A percentile compares a stretch with the other conserved stretches of the same genome.
phyloP scores from a whole-genome alignment of 2,888 invertebrate species.

The Caenorhabditis virilis region DNA sequence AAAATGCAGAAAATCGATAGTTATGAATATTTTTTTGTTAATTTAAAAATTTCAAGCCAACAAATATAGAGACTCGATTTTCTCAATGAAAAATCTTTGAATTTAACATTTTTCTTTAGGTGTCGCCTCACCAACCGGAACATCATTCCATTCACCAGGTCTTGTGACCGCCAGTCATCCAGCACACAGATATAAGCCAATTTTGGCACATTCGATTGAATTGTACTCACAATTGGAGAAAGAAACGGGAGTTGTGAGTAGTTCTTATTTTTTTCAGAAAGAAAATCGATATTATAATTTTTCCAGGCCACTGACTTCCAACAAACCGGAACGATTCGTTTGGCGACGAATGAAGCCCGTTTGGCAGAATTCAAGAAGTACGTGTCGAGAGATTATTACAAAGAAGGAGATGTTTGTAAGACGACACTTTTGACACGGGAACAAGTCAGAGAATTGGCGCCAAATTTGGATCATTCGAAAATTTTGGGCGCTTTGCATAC shows the following conservation, averaged over 20 bases:
- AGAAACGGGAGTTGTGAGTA: conserved; percentile 70
- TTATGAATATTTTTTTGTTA: too few relatives aligned
- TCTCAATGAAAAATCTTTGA: too few relatives aligned
- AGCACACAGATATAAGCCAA: conserved; percentile 70
- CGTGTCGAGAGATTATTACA: conserved; percentile 69
- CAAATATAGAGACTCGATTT: too few relatives aligned
- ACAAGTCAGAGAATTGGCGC: conserved; percentile 68
- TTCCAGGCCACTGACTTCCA: conserved; percentile 70
- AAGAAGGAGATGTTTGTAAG: conserved; percentile 60
- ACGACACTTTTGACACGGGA: conserved; percentile 62
- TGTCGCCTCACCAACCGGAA: conserved; percentile 48
- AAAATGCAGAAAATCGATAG: too few relatives aligned
- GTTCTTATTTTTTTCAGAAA: not conserved
- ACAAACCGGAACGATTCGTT: conserved; percentile 70
- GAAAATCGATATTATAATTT: not conserved
- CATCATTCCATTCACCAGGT: conserved; percentile 58
- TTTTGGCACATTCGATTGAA: conserved; percentile 69
- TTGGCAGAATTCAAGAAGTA: conserved; percentile 70
- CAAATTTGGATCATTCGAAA: conserved; percentile 67
- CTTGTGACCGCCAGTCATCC: conserved; percentile 70
- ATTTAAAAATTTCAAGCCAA: too few relatives aligned
- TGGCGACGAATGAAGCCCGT: conserved; percentile 69
- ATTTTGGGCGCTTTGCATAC: conserved; percentile 70
- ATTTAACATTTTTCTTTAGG: too few relatives aligned
- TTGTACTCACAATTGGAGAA: conserved; percentile 69